phyloP scores from a whole-genome alignment of 2,113 vertebrate genomes.

The Esox niger region DNA sequence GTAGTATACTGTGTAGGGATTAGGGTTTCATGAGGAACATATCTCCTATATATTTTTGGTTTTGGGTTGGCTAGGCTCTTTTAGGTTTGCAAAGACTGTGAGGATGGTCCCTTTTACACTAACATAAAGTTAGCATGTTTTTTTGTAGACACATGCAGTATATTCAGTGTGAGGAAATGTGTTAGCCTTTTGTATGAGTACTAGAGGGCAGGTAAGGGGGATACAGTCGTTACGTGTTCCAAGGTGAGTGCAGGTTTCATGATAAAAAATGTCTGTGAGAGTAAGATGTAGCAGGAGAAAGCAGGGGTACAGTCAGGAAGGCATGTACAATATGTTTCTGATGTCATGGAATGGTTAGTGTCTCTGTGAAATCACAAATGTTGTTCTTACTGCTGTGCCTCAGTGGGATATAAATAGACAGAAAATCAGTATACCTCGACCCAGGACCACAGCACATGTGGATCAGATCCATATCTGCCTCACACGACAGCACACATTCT shows the following conservation, averaged over 20 bases:
- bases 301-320: not conserved
- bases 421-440: not conserved
- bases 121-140: not conserved
- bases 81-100: no score
- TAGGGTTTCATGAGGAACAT: not conserved
- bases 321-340: not conserved
- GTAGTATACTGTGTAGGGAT: no score
- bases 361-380: constrained; percentile 1
- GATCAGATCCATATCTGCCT: no score
- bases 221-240: no score
- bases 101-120: no score
- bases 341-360: constrained; percentile 1
- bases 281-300: not conserved
- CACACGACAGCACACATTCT: not conserved
- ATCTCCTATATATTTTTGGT: not conserved
- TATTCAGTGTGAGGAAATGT: not conserved
- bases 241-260: no score
- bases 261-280: no score
- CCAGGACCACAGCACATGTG: not conserved
- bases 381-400: not conserved
- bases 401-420: not conserved
- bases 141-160: not conserved
- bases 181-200: not conserved
- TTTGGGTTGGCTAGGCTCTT: no score
- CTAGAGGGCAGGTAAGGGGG: not conserved